phyloP scores from a whole-genome alignment of 35 echinoderm and acorn worm genomes.

The Chiridota heheva region DNA sequence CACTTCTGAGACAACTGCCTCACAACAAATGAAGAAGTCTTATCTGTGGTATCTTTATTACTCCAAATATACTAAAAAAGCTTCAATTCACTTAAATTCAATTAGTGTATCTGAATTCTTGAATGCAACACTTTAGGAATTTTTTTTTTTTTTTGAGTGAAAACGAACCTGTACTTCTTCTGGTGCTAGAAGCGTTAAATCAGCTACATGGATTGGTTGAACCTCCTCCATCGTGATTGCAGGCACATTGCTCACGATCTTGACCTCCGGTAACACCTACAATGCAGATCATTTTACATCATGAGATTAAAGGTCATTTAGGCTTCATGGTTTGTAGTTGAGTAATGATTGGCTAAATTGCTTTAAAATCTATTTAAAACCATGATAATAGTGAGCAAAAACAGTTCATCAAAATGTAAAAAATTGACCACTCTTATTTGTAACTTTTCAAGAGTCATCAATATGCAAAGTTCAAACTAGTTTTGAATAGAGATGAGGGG shows the following conservation, averaged over 20 bases:
- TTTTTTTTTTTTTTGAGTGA: background rate
- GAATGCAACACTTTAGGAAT: background rate
- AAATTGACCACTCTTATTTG: too few relatives aligned
- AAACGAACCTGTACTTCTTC: slow-evolving; percentile 85
- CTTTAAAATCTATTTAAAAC: background rate
- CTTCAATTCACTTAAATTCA: background rate
- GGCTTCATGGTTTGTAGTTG: background rate
- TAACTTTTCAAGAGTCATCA: too few relatives aligned
- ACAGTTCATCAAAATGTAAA: too few relatives aligned
- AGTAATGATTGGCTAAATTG: background rate
- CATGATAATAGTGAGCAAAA: too few relatives aligned
- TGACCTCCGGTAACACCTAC: slow-evolving; percentile 82
- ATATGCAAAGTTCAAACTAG: too few relatives aligned
- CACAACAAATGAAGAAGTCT: too few relatives aligned
- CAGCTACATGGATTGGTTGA: slow-evolving; percentile 68
- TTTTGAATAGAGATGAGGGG: too few relatives aligned
- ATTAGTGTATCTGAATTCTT: background rate
- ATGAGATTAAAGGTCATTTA: background rate
- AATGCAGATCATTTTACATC: slow-evolving; percentile 18
- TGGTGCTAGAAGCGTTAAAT: slow-evolving; percentile 76
- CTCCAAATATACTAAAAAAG: too few relatives aligned
- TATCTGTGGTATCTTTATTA: too few relatives aligned
- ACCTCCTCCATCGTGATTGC: slow-evolving; percentile 94
- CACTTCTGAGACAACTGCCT: too few relatives aligned
- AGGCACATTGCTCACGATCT: slow-evolving; percentile 79